A percentile compares a stretch with the other conserved stretches of the same genome.
Conservation (phyloP, 2,113 vertebrate genomes). For the Clinocottus analis region DNA sequence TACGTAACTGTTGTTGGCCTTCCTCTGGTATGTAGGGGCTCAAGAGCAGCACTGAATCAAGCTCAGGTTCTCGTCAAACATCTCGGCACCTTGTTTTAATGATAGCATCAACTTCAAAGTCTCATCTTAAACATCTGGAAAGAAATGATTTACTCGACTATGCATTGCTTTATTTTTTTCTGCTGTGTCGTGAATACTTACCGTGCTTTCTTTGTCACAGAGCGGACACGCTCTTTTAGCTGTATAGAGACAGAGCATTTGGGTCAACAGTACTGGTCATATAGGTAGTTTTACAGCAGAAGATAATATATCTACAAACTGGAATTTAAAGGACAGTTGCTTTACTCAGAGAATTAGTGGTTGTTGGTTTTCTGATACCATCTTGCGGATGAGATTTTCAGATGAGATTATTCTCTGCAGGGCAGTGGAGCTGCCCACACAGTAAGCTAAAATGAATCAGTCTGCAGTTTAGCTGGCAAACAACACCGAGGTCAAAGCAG, state of each 20-base stretch:
- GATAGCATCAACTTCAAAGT: slow-evolving; percentile 22
- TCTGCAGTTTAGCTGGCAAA: slow-evolving; percentile 45
- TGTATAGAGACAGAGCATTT: not conserved
- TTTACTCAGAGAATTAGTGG: not conserved
- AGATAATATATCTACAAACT: slow-evolving; percentile 7
- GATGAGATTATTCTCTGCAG: slow-evolving; percentile 29
- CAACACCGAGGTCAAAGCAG: slow-evolving; percentile 30
- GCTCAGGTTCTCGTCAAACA: slow-evolving; percentile 32
- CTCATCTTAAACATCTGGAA: not conserved
- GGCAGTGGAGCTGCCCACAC: slow-evolving; percentile 61
- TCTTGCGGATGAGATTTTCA: slow-evolving; percentile 46
- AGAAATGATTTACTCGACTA: slow-evolving; percentile 21
- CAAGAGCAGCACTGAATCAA: slow-evolving; percentile 36
- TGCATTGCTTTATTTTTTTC: not conserved
- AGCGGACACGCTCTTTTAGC: not conserved
- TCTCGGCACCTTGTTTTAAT: slow-evolving; percentile 14
- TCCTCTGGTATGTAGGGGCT: slow-evolving; percentile 18
- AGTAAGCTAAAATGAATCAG: slow-evolving; percentile 54
- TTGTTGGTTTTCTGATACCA: slow-evolving; percentile 26
- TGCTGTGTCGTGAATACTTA: not conserved
- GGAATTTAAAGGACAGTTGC: not conserved
- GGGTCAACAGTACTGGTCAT: not conserved
- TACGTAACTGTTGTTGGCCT: slow-evolving; percentile 8
- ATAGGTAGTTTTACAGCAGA: not conserved
- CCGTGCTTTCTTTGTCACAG: not conserved